Conservation (phyloP, 53 echinoderm and acorn worm genomes). For the Astropecten irregularis region DNA sequence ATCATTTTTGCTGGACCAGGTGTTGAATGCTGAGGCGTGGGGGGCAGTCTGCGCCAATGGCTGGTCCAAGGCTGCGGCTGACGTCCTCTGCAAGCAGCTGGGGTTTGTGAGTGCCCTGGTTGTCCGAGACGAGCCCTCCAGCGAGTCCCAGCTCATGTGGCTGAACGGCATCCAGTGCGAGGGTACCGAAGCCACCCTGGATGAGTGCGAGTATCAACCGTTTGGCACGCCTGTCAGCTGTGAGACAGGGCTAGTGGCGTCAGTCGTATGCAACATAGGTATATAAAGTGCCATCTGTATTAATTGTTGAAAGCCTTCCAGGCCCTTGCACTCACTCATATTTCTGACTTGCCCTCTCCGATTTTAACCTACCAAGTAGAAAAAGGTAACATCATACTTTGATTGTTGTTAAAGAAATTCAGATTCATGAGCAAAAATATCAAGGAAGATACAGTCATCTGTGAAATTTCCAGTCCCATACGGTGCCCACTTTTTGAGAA, state of each 20-base stretch:
- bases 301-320: not conserved
- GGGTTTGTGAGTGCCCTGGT: conserved; percentile 26
- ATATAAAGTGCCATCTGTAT: no score
- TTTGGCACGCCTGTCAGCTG: conserved; percentile 5
- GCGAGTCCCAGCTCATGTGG: not conserved
- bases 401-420: no score
- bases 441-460: no score
- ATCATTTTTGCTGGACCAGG: no score
- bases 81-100: conserved; percentile 48
- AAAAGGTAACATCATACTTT: no score
- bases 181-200: not conserved
- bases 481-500: no score
- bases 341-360: no score
- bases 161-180: conserved; percentile 18
- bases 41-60: conserved; percentile 48
- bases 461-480: no score
- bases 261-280: conserved; percentile 23
- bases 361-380: no score
- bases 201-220: not conserved
- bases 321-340: not conserved
- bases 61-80: conserved; percentile 32
- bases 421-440: no score
- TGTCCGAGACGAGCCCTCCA: not conserved
- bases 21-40: not conserved
- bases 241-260: not conserved